phyloP scores from a whole-genome alignment of 1,140 invertebrate species.

The Brachionus sp. region DNA sequence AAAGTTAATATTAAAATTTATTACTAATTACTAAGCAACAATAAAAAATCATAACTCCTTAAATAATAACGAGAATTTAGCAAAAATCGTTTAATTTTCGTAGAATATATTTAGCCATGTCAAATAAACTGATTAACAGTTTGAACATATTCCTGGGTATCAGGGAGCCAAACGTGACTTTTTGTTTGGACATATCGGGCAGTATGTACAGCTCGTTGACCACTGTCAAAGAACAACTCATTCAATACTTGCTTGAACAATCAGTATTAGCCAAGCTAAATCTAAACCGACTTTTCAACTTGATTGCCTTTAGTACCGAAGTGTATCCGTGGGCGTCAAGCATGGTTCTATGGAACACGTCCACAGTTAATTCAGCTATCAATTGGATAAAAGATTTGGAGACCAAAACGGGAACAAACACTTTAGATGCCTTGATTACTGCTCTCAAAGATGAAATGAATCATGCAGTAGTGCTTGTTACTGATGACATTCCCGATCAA shows the following conservation, averaged over 20 bases:
- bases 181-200: slow-evolving; percentile 58
- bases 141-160: slow-evolving; percentile 47
- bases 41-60: background rate
- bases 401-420: slow-evolving; percentile 59
- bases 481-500: slow-evolving; percentile 58
- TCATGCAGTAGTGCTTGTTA: slow-evolving; percentile 57
- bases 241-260: slow-evolving; percentile 53
- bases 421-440: slow-evolving; percentile 54
- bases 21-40: slow-evolving; percentile 32
- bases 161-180: slow-evolving; percentile 55
- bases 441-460: slow-evolving; percentile 53
- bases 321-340: slow-evolving; percentile 59
- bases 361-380: slow-evolving; percentile 55
- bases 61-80: background rate
- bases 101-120: background rate
- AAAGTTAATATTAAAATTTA: slow-evolving; percentile 19
- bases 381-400: slow-evolving; percentile 55
- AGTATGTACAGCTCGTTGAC: slow-evolving; percentile 57
- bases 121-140: background rate
- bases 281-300: slow-evolving; percentile 53
- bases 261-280: slow-evolving; percentile 48
- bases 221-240: slow-evolving; percentile 57
- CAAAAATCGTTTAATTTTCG: background rate
- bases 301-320: slow-evolving; percentile 58
- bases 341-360: slow-evolving; percentile 56